Evolutionary conservation across 2,888 invertebrate species (phyloP), one percentile per base, ranked within the genome.

Genomic region (Caenorhabditis afra): DNA sequence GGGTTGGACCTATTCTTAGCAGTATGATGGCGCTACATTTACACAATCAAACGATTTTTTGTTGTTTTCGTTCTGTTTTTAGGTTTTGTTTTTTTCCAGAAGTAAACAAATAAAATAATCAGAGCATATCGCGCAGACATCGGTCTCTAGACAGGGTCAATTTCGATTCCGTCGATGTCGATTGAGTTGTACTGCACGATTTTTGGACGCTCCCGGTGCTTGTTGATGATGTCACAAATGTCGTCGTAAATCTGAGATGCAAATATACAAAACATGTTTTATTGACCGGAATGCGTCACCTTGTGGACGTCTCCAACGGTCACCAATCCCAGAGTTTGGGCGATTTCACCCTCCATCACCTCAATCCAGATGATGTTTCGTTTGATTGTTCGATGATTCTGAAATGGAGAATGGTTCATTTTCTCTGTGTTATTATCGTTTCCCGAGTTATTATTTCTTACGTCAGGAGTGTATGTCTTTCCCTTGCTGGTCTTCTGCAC

Each of bases 171-270:
- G 20, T 89, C 89, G 37, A 89, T 85, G 76, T 89, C 89, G 12
- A 89, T 85, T 4, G 87, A 87, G 68, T 89, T 89, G 84, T 88
- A 89, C 76, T 89, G 89, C 58, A 87, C 86, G 44, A 89, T 89
- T 73, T 86, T 88, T 3, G 89, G 89, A 65, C 86, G 82, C 49
- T 87, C 87, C n/a, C 88, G 82, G 59, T 89, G 89, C 61, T 88
- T 89, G 16, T 71, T 76, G 57, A 87, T 87, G n/a, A 87, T 85
- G 49, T 89, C 88, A 47, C 85, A 84, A 50, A 89, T 80, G 49
- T 85, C 84, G 52, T 75, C 71, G 53, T 85, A 82, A 18, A 89
- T 81, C 87, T 88, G 73, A n/a, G n/a, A n/a, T n/a, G n/a, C n/a
- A n/a, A n/a, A n/a, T n/a, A n/a, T n/a, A n/a, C n/a, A n/a, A n/a